Conservation (phyloP, 35 echinoderm and acorn worm species). For the Apostichopus californicus region DNA sequence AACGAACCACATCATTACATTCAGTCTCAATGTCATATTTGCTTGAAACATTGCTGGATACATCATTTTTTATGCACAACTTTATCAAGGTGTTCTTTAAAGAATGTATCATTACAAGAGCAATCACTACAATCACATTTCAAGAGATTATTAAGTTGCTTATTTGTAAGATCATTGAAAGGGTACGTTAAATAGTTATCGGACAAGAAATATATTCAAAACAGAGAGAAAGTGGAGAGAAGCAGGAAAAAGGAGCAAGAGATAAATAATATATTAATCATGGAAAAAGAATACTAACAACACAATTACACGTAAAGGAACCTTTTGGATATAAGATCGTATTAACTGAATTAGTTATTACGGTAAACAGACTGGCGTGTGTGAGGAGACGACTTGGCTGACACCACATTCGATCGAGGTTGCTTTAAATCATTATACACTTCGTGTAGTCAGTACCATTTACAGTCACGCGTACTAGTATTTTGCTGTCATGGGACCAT, state of each 20-base stretch:
- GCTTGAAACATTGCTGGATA: not conserved
- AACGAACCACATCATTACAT: not conserved
- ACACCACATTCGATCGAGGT: not conserved
- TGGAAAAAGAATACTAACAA: no score
- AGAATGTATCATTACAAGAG: not conserved
- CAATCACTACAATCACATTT: not conserved
- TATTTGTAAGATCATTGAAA: not conserved
- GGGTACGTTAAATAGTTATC: not conserved
- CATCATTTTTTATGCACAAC: not conserved
- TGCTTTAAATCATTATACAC: not conserved
- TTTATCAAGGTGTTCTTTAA: not conserved
- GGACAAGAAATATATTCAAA: not conserved
- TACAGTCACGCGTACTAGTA: not conserved
- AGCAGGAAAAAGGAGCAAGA: not conserved
- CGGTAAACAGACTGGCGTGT: not conserved
- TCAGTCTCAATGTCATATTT: not conserved
- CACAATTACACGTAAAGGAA: no score
- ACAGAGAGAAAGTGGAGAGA: not conserved
- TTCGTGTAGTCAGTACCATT: not conserved
- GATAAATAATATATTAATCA: no score
- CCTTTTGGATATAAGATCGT: no score
- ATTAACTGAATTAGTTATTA: no score
- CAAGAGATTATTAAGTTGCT: not conserved
- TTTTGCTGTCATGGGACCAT: not conserved
- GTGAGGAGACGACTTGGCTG: not conserved